Evolutionary conservation across 2,888 invertebrate genomes (phyloP), one percentile per base, ranked within the genome.

Genomic region (Adela reaumurella): DNA sequence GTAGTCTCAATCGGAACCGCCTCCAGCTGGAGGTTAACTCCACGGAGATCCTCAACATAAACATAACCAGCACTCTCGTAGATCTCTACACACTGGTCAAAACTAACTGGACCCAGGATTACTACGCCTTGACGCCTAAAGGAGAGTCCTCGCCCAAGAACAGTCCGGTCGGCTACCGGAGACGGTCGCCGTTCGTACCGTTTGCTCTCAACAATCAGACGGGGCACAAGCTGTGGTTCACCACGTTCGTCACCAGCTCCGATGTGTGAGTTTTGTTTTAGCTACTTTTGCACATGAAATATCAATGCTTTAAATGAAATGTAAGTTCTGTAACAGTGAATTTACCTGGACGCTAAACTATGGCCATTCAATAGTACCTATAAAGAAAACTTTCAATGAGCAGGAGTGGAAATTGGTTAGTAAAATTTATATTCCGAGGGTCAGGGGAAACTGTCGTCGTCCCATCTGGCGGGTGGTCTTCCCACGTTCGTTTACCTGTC

Each of bases 151-250:
- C 79, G 43, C 54, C 56, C 24, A 72, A 78, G 59, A 67, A 69
- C 58, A 83, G 79, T 58, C 83, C 83, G 51, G 81, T 83, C 45
- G 83, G 82, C 0, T 88, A 88, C 62, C 81, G 89, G 47, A 82
- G 90, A 16, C 82, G 96, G 48, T 87, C 89, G 19, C 96, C 97
- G 3, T 98, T 98, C 72, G 88, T 98, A 53, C 97, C 98, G 0
- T 98, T 94, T 76, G 91, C 94, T 10, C 76, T 99, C 52, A 88
- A 88, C 61, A 99, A 99, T 72, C 88, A 93, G 54, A 94, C 96
- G 1, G 97, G 97, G 0, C 89, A 90, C 49, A 82, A 83, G 16
- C 77, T 98, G 17, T 87, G 88, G 78, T 97, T 95, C 71, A 89
- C 91, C 52, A 94, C 94, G 1, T 83, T 91, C 46, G 86, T 91